Base-by-base conservation (phyloP, 2,797 vertebrate genomes). In the Falco cherrug region DNA sequence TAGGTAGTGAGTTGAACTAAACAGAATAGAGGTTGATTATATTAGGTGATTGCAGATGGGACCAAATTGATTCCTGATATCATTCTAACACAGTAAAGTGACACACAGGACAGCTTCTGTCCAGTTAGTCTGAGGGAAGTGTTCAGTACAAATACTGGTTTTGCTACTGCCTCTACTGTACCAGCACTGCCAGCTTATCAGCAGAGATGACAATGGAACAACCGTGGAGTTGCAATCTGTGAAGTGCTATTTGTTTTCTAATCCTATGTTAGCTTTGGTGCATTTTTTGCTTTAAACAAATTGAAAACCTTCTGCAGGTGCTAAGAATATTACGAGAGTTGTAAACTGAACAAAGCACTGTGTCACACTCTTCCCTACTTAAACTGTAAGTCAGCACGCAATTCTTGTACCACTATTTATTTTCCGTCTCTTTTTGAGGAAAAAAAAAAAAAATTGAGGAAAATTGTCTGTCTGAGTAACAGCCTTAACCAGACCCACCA, bases 31-130 rank as follows among this genome's bases (percentile, higher is more conserved):
- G 79, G 73, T 60, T 92, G 93, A 84, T 94, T 91, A 41, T 81
- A 96, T 96, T 73, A 93, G 82, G 37, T 3, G 0, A 79, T 21
- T 84, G 93, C 93, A 96, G 89, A 91, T 86, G 91, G 81, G 87
- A 92, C 76, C 89, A 91, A 93, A 91, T 54, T 86, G 79, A 92
- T 88, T 93, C 84, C 92, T 92, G 76, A 73, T 51, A 73, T 41
- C 1, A 0, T 16, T 61, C 74, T 88, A 74, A 92, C 68, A 70
- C 47, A 51, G 75, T n/a, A 16, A 85, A 91, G 53, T 67, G 69
- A 81, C 87, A 81, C 54, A 28, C 47, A 50, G 89, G 89, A 91
- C 77, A 86, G 85, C 50, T 90, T 41, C 91, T 81, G 85, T 65
- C 91, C 80, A 84, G 53, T 0, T 1, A 26, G 11, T 16, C 65